Percentiles rank a stretch among this genome's conserved stretches.
Evolutionary conservation across 2,888 invertebrate genomes (phyloP).

Genomic region (Pollenia angustigena): DNA sequence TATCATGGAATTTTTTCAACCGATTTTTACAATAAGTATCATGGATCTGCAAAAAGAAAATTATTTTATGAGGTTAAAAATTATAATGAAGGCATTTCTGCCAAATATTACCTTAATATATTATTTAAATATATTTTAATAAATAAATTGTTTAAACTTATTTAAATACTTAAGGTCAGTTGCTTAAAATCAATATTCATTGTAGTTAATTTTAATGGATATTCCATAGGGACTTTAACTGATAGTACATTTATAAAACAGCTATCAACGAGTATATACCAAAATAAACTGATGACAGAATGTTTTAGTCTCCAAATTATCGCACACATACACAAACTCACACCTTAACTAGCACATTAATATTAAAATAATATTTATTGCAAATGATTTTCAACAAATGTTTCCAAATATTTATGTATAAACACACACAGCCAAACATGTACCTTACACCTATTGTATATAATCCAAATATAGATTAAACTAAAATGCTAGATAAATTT

Average conservation of each 20-base stretch:
- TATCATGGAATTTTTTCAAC: no score
- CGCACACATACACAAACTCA: not conserved
- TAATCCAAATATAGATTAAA: slow-evolving; percentile 21
- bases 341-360: not conserved
- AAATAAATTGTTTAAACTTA: no score
- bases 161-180: no score
- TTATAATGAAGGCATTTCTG: no score
- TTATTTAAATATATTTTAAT: no score
- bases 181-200: no score
- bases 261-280: not conserved
- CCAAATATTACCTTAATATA: no score
- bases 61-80: no score
- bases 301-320: not conserved
- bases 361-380: slow-evolving; percentile 24
- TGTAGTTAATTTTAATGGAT: no score
- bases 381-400: slow-evolving; percentile 22
- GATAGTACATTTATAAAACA: not conserved
- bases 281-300: not conserved
- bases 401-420: not conserved
- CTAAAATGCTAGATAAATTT: not conserved
- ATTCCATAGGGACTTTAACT: not conserved
- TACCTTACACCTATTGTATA: slow-evolving; percentile 5
- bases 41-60: no score
- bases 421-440: not conserved
- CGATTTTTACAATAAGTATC: no score